phyloP scores from a whole-genome alignment of 2,888 invertebrate genomes.

The Willowsia nigromaculata region DNA sequence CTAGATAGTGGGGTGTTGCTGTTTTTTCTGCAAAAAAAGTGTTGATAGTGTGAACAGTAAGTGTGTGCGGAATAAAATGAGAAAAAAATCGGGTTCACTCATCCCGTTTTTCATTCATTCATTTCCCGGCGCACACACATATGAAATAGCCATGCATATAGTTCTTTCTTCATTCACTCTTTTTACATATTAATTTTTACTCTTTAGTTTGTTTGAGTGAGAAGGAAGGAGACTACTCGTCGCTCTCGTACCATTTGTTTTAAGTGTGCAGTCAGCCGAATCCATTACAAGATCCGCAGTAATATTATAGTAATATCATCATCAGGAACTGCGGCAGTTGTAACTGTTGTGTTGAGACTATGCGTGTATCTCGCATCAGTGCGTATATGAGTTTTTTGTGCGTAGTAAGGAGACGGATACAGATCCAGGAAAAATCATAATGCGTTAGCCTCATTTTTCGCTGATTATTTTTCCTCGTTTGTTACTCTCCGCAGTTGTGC shows the following conservation, averaged over 20 bases:
- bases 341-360: not conserved
- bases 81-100: constrained; percentile 47
- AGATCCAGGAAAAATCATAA: not conserved
- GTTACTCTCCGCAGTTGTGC: not conserved
- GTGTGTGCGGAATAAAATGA: constrained; percentile 42
- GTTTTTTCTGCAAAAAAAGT: not conserved
- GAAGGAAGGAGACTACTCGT: not conserved
- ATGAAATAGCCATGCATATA: not conserved
- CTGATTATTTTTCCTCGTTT: not conserved
- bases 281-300: constrained; percentile 10
- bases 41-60: constrained; percentile 35
- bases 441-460: constrained; percentile 38
- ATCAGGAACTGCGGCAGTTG: constrained; percentile 20
- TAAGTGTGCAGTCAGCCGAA: not conserved
- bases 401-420: not conserved
- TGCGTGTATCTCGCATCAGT: not conserved
- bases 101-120: constrained; percentile 57
- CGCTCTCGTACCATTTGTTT: not conserved
- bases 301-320: not conserved
- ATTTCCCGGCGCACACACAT: not conserved
- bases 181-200: constrained; percentile 26
- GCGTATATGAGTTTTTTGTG: not conserved
- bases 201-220: not conserved
- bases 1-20: not conserved
- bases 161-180: not conserved